Evolutionary conservation across 2,113 vertebrate species (phyloP).

Genomic region (Cryptomyrus ogoouensis): DNA sequence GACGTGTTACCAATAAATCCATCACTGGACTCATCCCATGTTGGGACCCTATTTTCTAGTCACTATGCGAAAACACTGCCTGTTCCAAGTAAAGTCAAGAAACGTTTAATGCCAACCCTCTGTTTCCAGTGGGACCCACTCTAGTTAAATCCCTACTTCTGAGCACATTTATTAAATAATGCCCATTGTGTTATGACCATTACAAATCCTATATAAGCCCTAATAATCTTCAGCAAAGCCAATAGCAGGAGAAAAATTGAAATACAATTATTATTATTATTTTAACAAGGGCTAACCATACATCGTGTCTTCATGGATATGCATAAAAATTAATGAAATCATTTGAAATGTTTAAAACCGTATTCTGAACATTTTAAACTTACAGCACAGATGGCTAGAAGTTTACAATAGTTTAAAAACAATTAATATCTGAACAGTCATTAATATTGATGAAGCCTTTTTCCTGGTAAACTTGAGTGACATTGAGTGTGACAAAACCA

Average conservation of each 20-base stretch:
- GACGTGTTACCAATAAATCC: background rate
- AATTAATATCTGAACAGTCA: background rate
- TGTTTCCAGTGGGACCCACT: background rate
- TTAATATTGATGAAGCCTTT: background rate
- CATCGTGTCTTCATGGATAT: background rate
- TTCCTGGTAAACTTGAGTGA: background rate
- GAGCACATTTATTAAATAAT: background rate
- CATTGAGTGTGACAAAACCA: background rate
- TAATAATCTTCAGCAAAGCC: background rate
- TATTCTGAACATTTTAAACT: background rate
- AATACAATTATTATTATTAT: background rate
- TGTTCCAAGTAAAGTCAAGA: background rate
- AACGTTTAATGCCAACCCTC: background rate
- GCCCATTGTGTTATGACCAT: background rate
- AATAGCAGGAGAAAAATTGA: background rate
- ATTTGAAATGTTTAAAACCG: background rate
- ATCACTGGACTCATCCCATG: background rate
- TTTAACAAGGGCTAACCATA: background rate
- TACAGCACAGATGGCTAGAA: background rate
- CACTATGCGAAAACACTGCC: background rate
- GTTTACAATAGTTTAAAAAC: background rate
- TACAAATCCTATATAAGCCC: background rate
- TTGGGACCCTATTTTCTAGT: background rate
- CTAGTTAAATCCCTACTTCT: background rate
- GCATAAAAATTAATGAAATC: background rate